These are phyloP conservation scores for Drosophila quadrilineata DNA, from an alignment of 1,140 invertebrate genomes.

Conservation along the genomic window DNA sequence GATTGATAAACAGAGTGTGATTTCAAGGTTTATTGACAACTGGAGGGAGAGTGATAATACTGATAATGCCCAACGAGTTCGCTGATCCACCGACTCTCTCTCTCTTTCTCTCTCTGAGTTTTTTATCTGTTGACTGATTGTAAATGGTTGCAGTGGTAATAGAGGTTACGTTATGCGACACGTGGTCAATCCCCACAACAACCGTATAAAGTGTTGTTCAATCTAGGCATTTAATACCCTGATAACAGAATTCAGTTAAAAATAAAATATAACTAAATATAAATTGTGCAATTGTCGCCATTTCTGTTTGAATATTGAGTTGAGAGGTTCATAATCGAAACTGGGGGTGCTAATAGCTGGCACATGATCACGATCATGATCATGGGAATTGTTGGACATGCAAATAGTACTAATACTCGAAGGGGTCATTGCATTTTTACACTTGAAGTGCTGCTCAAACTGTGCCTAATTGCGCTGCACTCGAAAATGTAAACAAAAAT, in stretches of 20 bases:
- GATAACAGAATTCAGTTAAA: constrained; percentile 4
- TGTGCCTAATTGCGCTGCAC: constrained; percentile 14
- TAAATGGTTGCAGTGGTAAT: constrained; percentile 8
- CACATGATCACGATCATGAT: constrained; percentile 34
- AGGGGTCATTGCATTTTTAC: constrained; percentile 39
- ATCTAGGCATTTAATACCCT: neutral
- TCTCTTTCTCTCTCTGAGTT: neutral
- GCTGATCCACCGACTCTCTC: too few relatives aligned
- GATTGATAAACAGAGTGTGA: neutral
- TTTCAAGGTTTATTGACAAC: constrained; percentile 2
- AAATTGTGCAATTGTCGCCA: neutral
- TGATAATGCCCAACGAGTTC: neutral
- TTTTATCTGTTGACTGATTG: constrained; percentile 5
- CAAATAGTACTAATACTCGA: too few relatives aligned
- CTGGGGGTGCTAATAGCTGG: constrained; percentile 8
- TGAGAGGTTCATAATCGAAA: constrained; percentile 7
- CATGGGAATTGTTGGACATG: constrained; percentile 9
- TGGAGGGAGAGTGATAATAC: neutral
- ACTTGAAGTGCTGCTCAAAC: constrained; percentile 29
- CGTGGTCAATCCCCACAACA: neutral
- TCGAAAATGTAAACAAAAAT: constrained; percentile 40
- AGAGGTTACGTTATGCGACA: neutral
- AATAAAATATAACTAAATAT: neutral
- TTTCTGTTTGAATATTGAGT: constrained; percentile 3
- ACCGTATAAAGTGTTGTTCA: neutral